These are phyloP conservation scores for Neotoma lepida DNA, from an alignment of 2,113 vertebrate species.

Conservation along the genomic window DNA sequence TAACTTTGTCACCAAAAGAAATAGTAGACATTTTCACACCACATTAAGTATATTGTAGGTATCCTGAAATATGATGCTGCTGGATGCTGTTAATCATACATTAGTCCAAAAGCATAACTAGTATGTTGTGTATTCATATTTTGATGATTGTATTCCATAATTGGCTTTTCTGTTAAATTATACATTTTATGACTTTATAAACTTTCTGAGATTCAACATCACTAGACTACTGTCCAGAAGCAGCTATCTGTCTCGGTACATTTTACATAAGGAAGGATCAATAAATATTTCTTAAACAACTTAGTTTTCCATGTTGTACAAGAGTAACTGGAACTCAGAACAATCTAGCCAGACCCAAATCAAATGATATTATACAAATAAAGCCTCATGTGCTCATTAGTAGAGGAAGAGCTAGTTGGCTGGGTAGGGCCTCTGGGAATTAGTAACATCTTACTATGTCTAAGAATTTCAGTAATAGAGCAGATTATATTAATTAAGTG, in stretches of 20 bases:
- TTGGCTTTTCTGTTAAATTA: not conserved
- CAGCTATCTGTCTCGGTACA: not conserved
- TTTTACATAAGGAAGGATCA: not conserved
- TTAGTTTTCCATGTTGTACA: not conserved
- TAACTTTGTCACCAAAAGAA: not conserved
- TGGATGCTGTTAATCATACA: not conserved
- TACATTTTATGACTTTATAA: conserved; percentile 31
- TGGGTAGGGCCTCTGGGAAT: too few relatives aligned
- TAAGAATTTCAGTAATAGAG: not conserved
- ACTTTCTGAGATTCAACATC: not conserved
- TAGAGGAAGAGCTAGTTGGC: not conserved
- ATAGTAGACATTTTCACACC: not conserved
- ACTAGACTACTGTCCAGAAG: not conserved
- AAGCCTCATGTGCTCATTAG: not conserved
- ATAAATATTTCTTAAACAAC: conserved; percentile 12
- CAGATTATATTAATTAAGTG: not conserved
- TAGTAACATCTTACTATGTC: not conserved
- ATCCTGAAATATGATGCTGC: not conserved
- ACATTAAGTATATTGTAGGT: not conserved
- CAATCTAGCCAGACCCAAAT: not conserved
- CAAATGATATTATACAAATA: not conserved
- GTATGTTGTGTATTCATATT: not conserved
- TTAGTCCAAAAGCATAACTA: not conserved
- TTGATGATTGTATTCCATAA: not conserved
- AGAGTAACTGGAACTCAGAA: not conserved